phyloP scores from a whole-genome alignment of 2,113 vertebrate genomes.

The Ceuthmochares aereus region DNA sequence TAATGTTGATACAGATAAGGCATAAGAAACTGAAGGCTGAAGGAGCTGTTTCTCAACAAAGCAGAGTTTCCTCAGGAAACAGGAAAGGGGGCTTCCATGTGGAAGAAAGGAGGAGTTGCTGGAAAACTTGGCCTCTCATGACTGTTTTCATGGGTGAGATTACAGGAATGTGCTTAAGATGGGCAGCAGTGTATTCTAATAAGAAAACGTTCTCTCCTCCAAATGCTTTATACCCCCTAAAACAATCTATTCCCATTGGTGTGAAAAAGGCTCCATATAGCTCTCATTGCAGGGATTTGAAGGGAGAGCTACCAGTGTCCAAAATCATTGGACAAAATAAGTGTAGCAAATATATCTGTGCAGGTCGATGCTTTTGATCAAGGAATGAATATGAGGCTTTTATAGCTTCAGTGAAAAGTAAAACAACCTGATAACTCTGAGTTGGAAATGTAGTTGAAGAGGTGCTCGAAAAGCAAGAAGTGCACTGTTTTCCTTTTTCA shows the following conservation, averaged over 20 bases:
- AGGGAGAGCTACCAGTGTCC: neutral
- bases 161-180: neutral
- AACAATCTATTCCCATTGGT: neutral
- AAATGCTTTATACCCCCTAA: neutral
- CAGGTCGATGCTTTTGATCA: neutral
- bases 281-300: neutral
- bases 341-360: neutral
- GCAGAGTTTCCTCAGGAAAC: neutral
- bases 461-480: neutral
- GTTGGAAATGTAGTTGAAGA: neutral
- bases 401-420: neutral
- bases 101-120: neutral
- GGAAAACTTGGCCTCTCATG: neutral
- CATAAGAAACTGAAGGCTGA: neutral
- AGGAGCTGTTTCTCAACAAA: neutral
- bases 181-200: neutral
- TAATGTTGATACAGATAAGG: neutral
- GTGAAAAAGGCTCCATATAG: neutral
- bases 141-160: neutral
- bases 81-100: fast-evolving
- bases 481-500: neutral
- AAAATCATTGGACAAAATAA: neutral
- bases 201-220: neutral
- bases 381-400: neutral
- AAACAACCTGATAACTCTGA: neutral